These are phyloP conservation scores for Poeciliopsis paucimaculata DNA, from an alignment of 2,797 vertebrate species.

Conservation along the genomic window DNA sequence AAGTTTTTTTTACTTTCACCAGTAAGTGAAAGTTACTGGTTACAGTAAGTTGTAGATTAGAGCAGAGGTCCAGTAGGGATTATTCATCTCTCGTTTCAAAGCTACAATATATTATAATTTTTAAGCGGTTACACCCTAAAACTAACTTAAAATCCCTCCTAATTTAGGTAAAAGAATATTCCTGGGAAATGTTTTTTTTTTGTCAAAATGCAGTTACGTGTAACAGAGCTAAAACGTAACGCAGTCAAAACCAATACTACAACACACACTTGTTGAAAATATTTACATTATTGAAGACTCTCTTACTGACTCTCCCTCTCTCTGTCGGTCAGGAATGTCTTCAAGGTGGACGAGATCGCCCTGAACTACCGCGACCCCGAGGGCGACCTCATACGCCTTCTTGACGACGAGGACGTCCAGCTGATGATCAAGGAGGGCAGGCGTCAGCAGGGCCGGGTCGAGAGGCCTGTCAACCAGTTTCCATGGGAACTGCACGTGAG, in stretches of 20 bases:
- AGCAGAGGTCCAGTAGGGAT: background rate
- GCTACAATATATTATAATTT: background rate
- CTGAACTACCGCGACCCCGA: slow-evolving; percentile 89
- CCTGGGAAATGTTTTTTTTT: background rate
- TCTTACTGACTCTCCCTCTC: background rate
- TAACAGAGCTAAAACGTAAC: background rate
- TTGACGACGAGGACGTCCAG: slow-evolving; percentile 86
- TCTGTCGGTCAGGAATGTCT: slow-evolving; percentile 80
- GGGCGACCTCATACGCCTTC: slow-evolving; percentile 90
- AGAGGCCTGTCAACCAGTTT: slow-evolving; percentile 83
- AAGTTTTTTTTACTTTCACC: background rate
- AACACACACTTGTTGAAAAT: background rate
- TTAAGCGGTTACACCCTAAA: background rate
- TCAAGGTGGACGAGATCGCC: slow-evolving; percentile 82
- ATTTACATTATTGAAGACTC: background rate
- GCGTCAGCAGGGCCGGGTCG: slow-evolving; percentile 50
- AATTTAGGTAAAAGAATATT: background rate
- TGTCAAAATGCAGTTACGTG: background rate
- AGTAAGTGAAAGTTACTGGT: no score
- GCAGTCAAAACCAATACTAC: background rate
- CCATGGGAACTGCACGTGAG: slow-evolving; percentile 90
- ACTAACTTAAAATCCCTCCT: background rate
- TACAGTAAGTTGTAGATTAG: background rate
- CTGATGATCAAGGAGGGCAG: slow-evolving; percentile 87
- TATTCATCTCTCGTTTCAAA: background rate